phyloP scores from a whole-genome alignment of 92 coral and sea anemone species.

The Ricordea florida region DNA sequence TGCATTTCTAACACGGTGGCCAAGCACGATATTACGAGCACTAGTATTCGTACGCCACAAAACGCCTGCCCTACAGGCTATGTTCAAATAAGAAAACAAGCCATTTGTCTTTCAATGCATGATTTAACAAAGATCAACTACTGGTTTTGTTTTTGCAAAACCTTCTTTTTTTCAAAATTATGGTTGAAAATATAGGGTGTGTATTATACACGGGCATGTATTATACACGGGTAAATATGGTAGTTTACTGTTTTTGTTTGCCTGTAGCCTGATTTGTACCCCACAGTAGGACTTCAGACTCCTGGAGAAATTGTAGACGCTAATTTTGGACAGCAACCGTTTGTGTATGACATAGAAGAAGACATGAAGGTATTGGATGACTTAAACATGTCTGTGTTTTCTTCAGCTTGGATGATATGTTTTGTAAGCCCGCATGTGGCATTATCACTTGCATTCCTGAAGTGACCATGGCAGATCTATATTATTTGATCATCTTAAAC shows the following conservation, averaged over 20 bases:
- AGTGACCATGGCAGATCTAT: background rate
- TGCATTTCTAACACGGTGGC: too few relatives aligned
- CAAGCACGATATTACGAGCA: background rate
- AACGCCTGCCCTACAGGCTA: too few relatives aligned
- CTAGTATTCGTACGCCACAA: too few relatives aligned
- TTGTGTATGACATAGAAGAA: slow-evolving; percentile 96
- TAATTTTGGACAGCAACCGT: slow-evolving; percentile 97
- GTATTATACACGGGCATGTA: too few relatives aligned
- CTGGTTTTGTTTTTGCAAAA: too few relatives aligned
- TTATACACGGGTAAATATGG: too few relatives aligned
- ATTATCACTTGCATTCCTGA: background rate
- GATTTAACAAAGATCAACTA: too few relatives aligned
- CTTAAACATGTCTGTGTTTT: background rate
- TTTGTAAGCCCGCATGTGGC: background rate
- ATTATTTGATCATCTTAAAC: too few relatives aligned
- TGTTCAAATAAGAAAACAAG: too few relatives aligned
- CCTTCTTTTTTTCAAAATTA: background rate
- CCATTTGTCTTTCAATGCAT: too few relatives aligned
- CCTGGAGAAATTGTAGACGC: slow-evolving; percentile 99
- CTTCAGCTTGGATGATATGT: background rate
- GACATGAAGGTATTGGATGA: slow-evolving; percentile 75
- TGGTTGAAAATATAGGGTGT: too few relatives aligned
- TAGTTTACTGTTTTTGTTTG: background rate
- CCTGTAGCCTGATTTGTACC: slow-evolving; percentile 83
- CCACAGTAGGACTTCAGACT: slow-evolving; percentile 97